A percentile compares a stretch with the other conserved stretches of the same genome.
Conservation (phyloP, 1,140 invertebrate genomes). For the Nymphalis io region DNA sequence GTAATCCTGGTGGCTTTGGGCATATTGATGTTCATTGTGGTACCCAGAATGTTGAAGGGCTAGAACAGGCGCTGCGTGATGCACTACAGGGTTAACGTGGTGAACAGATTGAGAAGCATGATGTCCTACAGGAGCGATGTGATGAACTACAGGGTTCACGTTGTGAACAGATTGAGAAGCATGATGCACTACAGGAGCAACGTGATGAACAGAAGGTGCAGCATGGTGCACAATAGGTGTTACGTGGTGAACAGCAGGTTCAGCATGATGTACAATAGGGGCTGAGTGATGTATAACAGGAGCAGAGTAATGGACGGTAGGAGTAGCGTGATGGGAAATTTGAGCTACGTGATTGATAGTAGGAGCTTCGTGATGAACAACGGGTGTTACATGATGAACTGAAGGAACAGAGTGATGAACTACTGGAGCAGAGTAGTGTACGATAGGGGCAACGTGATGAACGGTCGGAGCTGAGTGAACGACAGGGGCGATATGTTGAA, state of each 20-base stretch:
- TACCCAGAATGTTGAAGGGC: conserved; percentile 12
- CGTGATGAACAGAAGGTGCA: conserved; percentile 12
- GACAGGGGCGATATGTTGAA: no score
- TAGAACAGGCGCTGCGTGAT: conserved; percentile 26
- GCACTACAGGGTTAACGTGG: not conserved
- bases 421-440: conserved; percentile 23
- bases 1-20: conserved; percentile 44
- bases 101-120: conserved; percentile 12
- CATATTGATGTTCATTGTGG: conserved; percentile 12
- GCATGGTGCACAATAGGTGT: conserved; percentile 17
- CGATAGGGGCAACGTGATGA: conserved; percentile 15
- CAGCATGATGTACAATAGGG: conserved; percentile 13
- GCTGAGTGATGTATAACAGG: conserved; percentile 31
- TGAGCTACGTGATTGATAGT: conserved; percentile 7
- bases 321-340: not conserved
- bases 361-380: conserved; percentile 18
- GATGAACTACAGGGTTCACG: not conserved
- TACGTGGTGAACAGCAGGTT: conserved; percentile 23
- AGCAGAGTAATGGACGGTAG: conserved; percentile 11
- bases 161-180: not conserved
- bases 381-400: conserved; percentile 20
- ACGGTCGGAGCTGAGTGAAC: conserved; percentile 6
- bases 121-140: conserved; percentile 24
- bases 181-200: not conserved
- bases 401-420: conserved; percentile 19